Percentiles rank a stretch among this genome's conserved stretches.
Evolutionary conservation across 2,113 vertebrate genomes (phyloP).

Genomic region (Rynchops niger): DNA sequence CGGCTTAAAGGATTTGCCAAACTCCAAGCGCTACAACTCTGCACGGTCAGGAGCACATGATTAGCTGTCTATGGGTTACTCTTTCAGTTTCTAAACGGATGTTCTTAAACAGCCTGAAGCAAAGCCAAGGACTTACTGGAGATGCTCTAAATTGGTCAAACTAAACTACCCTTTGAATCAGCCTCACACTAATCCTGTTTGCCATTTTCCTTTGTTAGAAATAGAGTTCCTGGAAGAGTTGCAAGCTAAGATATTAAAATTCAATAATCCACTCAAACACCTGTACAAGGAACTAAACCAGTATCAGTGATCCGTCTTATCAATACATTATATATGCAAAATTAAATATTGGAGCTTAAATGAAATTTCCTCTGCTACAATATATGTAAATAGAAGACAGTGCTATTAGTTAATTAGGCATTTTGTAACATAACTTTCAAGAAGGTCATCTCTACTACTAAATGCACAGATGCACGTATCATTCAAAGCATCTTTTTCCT

Average conservation of each 20-base stretch:
- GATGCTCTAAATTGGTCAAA: neutral
- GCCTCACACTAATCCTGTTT: neutral
- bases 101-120: neutral
- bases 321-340: neutral
- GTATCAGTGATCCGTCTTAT: neutral
- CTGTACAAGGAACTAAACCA: neutral
- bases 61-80: neutral
- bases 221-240: neutral
- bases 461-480: neutral
- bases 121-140: neutral
- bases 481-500: neutral
- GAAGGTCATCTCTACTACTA: neutral
- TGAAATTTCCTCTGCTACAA: neutral
- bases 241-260: neutral
- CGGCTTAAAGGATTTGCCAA: neutral
- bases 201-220: neutral
- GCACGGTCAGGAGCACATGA: neutral
- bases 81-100: neutral
- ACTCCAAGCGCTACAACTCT: neutral
- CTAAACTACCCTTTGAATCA: neutral
- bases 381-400: neutral
- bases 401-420: neutral
- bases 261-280: neutral
- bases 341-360: neutral
- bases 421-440: neutral